Evolutionary conservation across 2,797 vertebrate genomes (phyloP), one percentile per base, ranked within the genome.

Genomic region (Garrulus glandarius): DNA sequence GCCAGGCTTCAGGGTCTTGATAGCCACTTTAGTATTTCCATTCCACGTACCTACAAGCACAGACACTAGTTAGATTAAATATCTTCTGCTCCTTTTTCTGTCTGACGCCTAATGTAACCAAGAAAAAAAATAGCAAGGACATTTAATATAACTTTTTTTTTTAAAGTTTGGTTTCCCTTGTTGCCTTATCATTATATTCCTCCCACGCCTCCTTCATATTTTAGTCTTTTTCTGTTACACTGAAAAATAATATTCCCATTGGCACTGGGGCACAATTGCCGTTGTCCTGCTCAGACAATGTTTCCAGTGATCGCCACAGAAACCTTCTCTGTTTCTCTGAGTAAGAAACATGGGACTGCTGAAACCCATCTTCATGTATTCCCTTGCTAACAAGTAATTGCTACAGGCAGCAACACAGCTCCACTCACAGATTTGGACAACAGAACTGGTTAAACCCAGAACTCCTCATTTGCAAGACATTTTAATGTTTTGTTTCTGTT

Each of bases 21-120:
- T 99, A 57, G 99, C 99, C 96, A 99, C 99, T 97, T 99, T 99
- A 39, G 99, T 99, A 98, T 99, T 99, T 95, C 99, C 99, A 11
- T 99, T 99, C 99, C 99, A 99, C 0, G 99, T 99, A 95, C 99
- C 99, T 99, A 98, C 26, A 91, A 96, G 91, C 78, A 97, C 21
- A 97, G 68, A 95, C 13, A 92, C 16, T 91, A 95, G 89, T 97
- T 91, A 98, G 55, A 50, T 70, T 49, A 88, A 93, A 92, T 30
- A 81, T 15, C 32, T 89, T 77, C 53, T 46, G 46, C 16, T 77
- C 26, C 52, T 78, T 89, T 87, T 76, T 53, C 49, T 70, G 18
- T 27, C 24, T 8, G 18, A 79, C 18, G 23, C 9, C 59, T 56
- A 88, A 63, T 20, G 24, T 69, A 87, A 92, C 24, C 24, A 67